These are phyloP conservation scores for Phyllopteryx taeniolatus DNA, from an alignment of 2,113 vertebrate genomes.

Conservation along the genomic window DNA sequence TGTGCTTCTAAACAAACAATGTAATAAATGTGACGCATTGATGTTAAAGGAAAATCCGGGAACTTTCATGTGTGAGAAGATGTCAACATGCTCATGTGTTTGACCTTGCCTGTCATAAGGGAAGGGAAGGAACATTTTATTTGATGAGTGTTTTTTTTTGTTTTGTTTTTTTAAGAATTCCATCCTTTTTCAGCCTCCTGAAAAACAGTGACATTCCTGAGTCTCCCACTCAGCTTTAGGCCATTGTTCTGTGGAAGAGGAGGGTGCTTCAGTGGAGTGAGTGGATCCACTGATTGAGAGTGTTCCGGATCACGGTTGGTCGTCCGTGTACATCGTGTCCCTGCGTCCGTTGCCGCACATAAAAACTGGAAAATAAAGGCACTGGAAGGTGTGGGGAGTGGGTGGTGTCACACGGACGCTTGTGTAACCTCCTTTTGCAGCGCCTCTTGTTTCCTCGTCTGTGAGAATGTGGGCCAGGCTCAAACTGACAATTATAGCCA, in stretches of 20 bases:
- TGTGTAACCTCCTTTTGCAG: constrained; percentile 63
- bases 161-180: constrained; percentile 28
- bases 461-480: constrained; percentile 27
- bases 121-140: constrained; percentile 1
- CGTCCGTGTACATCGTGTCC: constrained; percentile 53
- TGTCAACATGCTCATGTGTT: background rate
- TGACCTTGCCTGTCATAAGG: background rate
- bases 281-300: background rate
- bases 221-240: constrained; percentile 7
- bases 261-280: background rate
- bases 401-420: constrained; percentile 47
- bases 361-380: constrained; percentile 73
- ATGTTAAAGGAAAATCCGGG: background rate
- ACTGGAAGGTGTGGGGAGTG: constrained; percentile 61
- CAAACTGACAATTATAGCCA: constrained; percentile 5
- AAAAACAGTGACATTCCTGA: constrained; percentile 29
- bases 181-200: constrained; percentile 8
- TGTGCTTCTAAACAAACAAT: background rate
- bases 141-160: background rate
- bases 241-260: constrained; percentile 23
- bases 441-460: constrained; percentile 51
- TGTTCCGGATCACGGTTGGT: background rate
- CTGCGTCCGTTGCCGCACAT: constrained; percentile 53
- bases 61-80: background rate
- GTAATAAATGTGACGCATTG: background rate